Evolutionary conservation across 1,140 invertebrate genomes (phyloP), one percentile per base, ranked within the genome.

Genomic region (Meloidogyne chitwoodi): DNA sequence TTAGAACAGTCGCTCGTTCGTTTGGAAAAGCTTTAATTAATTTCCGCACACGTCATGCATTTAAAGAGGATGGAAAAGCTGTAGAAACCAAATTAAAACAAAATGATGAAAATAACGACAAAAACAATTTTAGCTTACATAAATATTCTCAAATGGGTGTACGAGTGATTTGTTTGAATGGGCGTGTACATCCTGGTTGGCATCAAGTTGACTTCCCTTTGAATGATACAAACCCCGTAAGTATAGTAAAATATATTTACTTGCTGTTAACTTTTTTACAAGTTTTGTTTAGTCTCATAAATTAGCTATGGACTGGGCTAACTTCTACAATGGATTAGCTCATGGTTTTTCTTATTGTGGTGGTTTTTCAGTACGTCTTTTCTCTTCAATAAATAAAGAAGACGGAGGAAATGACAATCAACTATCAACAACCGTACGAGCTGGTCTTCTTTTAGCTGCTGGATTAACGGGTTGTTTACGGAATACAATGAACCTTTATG

Each of bases 271-370:
- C 22, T 71, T 44, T 16, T 27, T 3, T 68, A 22, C 19, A 22
- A 63, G 38, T 24, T 67, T 74, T 80, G 0, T 82, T 78, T 70
- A 82, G 79, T 64, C 77, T 31, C 81, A 81, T 24, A 72, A 75
- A 73, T 26, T 26, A 6, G 67, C 67, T 24, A 83, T 81, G 80
- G 80, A 81, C 34, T 81, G 80, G 80, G 81, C 80, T 16, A 81
- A 80, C 38, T 81, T 81, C 41, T 81, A 81, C 34, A 78, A 67
- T 27, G 80, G 80, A 3, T 31, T 81, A n/a, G 76, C 80, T 8
- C 68, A 70, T 29, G 80, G 80, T 14, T 71, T 81, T 48, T 62
- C 80, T 0, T 73, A 63, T 73, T 73, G 67, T 64, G 38, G 65
- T 48, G 67, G 65, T 22, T 62, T 78, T 26, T 68, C 48, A 48